phyloP scores from a whole-genome alignment of 2,113 vertebrate genomes.

The Urocitellus parryii region DNA sequence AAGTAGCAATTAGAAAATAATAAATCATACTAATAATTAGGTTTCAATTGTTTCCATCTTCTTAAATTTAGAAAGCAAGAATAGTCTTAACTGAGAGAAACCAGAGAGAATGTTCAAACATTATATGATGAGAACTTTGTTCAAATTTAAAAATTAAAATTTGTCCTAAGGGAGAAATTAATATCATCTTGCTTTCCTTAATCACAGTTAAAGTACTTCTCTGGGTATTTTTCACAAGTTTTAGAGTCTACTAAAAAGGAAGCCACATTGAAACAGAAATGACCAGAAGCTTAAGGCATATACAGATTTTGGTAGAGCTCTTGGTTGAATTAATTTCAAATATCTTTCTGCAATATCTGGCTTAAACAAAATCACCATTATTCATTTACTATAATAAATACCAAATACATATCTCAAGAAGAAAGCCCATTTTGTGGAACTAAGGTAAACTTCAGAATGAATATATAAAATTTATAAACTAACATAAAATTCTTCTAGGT shows the following conservation, averaged over 20 bases:
- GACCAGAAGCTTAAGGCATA: neutral
- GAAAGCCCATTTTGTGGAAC: neutral
- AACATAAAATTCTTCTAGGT: neutral
- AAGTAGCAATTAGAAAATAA: conserved; percentile 31
- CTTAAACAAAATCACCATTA: conserved; percentile 15
- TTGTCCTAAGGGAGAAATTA: conserved; percentile 4
- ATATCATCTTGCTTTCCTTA: conserved; percentile 18
- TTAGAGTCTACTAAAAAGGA: neutral
- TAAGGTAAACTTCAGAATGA: neutral
- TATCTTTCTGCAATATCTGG: conserved; percentile 38
- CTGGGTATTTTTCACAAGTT: neutral
- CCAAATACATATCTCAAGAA: conserved; percentile 20
- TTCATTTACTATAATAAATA: conserved; percentile 23
- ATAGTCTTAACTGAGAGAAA: neutral
- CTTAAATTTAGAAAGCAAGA: conserved; percentile 13
- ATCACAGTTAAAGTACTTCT: conserved; percentile 6
- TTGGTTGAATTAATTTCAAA: conserved; percentile 22
- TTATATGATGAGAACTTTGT: neutral
- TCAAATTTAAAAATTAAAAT: conserved; percentile 4
- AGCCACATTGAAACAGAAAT: neutral
- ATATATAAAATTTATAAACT: conserved; percentile 32
- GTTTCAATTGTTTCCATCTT: conserved; percentile 22
- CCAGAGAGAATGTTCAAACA: neutral
- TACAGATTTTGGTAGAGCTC: neutral
- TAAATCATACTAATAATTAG: neutral